A percentile compares a stretch with the other conserved stretches of the same genome.
These are phyloP conservation scores for Rallus limicola DNA, from an alignment of 2,113 vertebrate species.

Conservation along the genomic window DNA sequence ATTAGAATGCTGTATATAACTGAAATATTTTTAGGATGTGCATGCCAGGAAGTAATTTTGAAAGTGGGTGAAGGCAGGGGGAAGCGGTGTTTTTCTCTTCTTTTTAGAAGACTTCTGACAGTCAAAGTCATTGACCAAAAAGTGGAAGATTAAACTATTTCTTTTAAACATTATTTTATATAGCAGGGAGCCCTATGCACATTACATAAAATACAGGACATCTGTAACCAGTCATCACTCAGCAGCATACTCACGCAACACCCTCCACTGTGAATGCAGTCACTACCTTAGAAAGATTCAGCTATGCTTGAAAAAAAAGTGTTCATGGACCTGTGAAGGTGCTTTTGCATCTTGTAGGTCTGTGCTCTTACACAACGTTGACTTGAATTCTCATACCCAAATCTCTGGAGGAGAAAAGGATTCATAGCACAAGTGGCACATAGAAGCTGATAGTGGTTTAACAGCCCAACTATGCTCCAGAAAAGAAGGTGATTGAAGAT, in stretches of 20 bases:
- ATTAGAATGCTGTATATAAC: not conserved
- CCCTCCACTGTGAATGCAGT: not conserved
- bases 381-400: not conserved
- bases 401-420: not conserved
- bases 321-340: not conserved
- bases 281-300: not conserved
- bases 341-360: not conserved
- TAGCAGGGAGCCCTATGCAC: not conserved
- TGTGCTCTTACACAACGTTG: not conserved
- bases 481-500: not conserved
- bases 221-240: not conserved
- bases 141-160: not conserved
- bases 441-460: not conserved
- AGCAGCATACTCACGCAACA: not conserved
- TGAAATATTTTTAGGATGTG: not conserved
- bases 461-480: not conserved
- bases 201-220: not conserved
- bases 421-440: not conserved
- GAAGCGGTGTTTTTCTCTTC: rapidly evolving
- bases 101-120: not conserved
- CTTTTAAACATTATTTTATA: not conserved
- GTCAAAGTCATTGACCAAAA: not conserved
- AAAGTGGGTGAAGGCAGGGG: not conserved
- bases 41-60: not conserved
- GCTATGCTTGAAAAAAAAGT: not conserved